A percentile compares a stretch with the other conserved stretches of the same genome.
Conservation (phyloP, 2,888 invertebrate genomes). For the Tetragonisca angustula region DNA sequence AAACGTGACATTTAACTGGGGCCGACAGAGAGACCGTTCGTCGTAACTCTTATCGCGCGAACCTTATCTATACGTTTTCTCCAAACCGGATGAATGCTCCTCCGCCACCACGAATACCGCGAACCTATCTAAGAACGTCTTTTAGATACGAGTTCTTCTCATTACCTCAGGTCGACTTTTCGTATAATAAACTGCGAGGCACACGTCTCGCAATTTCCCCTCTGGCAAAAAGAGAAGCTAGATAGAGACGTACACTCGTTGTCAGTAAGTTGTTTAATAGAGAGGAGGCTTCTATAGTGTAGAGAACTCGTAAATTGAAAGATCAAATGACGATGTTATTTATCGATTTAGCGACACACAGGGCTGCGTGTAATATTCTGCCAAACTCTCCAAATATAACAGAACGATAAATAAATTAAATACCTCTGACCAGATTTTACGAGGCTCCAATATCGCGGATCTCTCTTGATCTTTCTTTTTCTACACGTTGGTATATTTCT, state of each 20-base stretch:
- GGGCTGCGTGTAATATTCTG: background rate
- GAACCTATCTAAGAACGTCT: conserved; percentile 10
- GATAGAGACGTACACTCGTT: background rate
- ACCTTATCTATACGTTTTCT: conserved; percentile 44
- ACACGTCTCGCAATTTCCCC: conserved; percentile 2
- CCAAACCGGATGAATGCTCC: conserved; percentile 10
- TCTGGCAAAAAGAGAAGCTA: background rate
- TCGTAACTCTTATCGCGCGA: conserved; percentile 35
- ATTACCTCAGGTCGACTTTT: background rate
- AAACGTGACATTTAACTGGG: conserved; percentile 42
- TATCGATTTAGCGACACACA: background rate
- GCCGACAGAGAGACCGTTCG: conserved; percentile 27
- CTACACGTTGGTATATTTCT: background rate
- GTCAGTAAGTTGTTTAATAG: background rate
- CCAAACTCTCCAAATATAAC: background rate
- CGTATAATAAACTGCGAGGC: background rate
- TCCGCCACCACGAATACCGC: background rate
- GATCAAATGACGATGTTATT: background rate
- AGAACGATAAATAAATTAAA: background rate
- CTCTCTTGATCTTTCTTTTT: background rate
- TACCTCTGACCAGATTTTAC: background rate
- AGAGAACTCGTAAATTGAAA: background rate
- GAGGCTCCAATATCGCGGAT: background rate
- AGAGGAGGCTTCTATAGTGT: background rate
- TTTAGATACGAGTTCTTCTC: conserved; percentile 5